Evolutionary conservation across 2,888 invertebrate species (phyloP), one percentile per base, ranked within the genome.

Genomic region (Pristionchus mayeri): DNA sequence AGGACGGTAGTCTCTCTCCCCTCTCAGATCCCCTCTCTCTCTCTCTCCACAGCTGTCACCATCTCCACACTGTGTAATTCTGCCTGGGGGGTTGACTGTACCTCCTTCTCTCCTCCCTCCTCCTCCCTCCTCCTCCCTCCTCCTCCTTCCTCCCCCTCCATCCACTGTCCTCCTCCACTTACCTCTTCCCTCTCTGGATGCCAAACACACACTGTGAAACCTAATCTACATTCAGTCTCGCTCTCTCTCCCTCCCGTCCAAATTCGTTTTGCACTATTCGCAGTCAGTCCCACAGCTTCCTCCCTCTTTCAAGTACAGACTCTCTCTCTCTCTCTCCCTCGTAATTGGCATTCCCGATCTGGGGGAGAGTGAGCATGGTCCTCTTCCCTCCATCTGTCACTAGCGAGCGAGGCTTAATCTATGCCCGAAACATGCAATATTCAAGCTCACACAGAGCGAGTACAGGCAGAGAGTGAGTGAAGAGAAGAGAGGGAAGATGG

Each of bases 211-310:
- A 79, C 79, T 79, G 79, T 79, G 79, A 79, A 79, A 79, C 79
- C 79, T 79, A 79, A 79, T 79, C 79, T 79, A 79, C 57, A 57
- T 57, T 54, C 57, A n/a, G 27, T 50, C 79, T 37, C 54, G 21
- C 54, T 37, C n/a, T 54, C 54, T 37, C 37, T 37, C 30, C 27
- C 50, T 24, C 27, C 21, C 50, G 57, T 52, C 79, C 79, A 79
- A 79, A 79, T 79, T 79, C 79, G 79, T 79, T 79, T 79, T 79
- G 79, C 79, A 79, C 79, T 79, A 79, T 79, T 79, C 79, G 13
- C 11, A 16, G 57, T 52, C 48, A 48, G 75, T 44, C 24, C 13
- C 27, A 60, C 57, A 27, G 27, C 57, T 27, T 6, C n/a, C 57
- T 57, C 27, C 6, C 57, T 37, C 34, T 37, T 27, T 67, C 67